Conservation (phyloP, 2,113 vertebrate genomes). For the Megaceryle maxima region DNA sequence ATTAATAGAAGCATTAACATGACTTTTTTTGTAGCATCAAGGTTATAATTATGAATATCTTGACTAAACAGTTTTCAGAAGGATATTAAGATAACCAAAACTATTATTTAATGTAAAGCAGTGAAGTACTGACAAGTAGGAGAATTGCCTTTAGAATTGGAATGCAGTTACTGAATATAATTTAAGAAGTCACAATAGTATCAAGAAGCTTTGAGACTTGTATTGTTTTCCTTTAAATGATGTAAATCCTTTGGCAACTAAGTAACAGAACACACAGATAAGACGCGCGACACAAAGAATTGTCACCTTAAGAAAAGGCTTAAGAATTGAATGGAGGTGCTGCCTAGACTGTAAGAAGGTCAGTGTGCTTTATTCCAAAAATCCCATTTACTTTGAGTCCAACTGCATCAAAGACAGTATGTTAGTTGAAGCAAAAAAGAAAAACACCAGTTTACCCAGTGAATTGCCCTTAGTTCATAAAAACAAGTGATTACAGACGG, state of each 20-base stretch:
- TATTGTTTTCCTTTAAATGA: slow-evolving; percentile 54
- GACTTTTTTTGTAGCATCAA: neutral
- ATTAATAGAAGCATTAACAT: neutral
- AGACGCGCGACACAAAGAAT: slow-evolving; percentile 39
- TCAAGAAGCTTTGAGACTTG: slow-evolving; percentile 25
- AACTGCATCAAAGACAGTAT: neutral
- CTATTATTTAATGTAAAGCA: slow-evolving; percentile 8
- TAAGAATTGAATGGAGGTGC: slow-evolving; percentile 22
- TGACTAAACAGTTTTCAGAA: slow-evolving; percentile 24
- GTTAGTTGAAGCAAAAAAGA: neutral
- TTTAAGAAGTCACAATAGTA: slow-evolving; percentile 35
- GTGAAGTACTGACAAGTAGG: neutral
- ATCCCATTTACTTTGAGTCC: slow-evolving; percentile 9
- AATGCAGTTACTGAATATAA: slow-evolving; percentile 49
- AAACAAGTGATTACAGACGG: neutral
- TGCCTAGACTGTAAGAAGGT: slow-evolving; percentile 51
- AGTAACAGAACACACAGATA: slow-evolving; percentile 36
- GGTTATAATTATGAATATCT: slow-evolving; percentile 10
- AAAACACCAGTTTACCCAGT: neutral
- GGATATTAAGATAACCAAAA: neutral
- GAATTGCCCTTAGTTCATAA: too few species aligned
- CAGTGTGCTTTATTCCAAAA: neutral
- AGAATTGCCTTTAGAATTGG: slow-evolving; percentile 22
- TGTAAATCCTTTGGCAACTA: slow-evolving; percentile 36
- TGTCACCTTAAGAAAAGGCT: slow-evolving; percentile 42